Base-by-base conservation (phyloP, 64 coral and sea anemone genomes). In the Pachyseris speciosa region DNA sequence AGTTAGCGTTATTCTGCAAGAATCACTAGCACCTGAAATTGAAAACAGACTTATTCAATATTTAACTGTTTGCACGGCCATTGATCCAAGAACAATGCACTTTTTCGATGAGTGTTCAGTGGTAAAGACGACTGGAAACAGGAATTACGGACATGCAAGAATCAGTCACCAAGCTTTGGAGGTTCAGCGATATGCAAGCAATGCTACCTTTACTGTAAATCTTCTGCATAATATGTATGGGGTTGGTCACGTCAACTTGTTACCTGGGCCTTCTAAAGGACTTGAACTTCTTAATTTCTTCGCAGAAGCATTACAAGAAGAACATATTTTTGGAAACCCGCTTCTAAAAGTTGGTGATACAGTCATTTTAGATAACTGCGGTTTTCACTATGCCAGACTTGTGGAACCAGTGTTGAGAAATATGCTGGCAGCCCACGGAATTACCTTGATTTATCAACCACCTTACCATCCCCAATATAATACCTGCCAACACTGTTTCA, bases 211-310 rank as follows among this genome's bases (percentile, higher is more conserved):
- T 40, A 94, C 84, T 37, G 74, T 94, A 12, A 94, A 94, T 48
- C 43, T 94, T 24, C 70, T 94, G 19, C 92, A 89, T 22, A 94
- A 53, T 28, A 45, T 84, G 20, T 67, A 72, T 75, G 78, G 78
- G 25, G 61, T 94, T 58, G 70, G 86, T 15, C 86, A 89, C 39
- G 67, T 88, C 8, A 89, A 89, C 22, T 66, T 94, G 33, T 64
- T 94, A 45, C 77, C 64, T 22, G 92, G 92, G 2, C 77, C 86
- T 7, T 94, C 92, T 27, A 89, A 94, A 52, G 92, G 92, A 0
- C 39, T 84, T 19, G 85, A 94, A 51, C 65, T 94, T 37, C 39
- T 94, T 27, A 88, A 89, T 72, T 94, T 94, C 41, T 88, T 93
- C 57, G 75, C 47, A 10, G 75, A 94, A 61, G 84, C 85, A 11